These are phyloP conservation scores for Polypedilum vanderplanki DNA, from an alignment of 1,140 invertebrate genomes.

Conservation along the genomic window DNA sequence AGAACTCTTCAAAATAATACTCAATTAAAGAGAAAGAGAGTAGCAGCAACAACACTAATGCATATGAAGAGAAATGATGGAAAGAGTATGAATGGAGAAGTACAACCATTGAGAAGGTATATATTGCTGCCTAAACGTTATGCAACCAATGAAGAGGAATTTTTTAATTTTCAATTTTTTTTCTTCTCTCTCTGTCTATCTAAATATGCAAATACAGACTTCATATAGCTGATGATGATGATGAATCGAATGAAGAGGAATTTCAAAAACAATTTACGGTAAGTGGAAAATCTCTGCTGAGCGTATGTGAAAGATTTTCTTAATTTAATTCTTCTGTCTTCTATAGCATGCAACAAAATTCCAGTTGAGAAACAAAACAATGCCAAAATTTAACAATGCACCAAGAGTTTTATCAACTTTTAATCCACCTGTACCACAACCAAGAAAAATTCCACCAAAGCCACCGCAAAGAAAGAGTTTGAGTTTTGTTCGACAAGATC, in stretches of 20 bases:
- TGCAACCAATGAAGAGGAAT: neutral
- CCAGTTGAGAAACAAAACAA: neutral
- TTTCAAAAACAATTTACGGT: neutral
- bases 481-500: neutral
- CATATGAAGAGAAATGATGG: no score
- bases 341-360: conserved; percentile 5
- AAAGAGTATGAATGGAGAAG: no score
- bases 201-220: neutral
- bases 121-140: neutral
- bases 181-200: no score
- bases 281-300: neutral
- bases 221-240: neutral
- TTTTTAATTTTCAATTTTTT: neutral
- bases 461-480: neutral
- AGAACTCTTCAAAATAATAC: neutral
- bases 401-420: neutral
- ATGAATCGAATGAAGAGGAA: neutral
- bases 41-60: neutral
- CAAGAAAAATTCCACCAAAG: conserved; percentile 16
- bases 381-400: neutral
- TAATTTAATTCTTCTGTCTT: neutral
- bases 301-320: neutral
- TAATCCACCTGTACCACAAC: neutral
- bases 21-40: neutral
- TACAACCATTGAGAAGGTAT: no score